phyloP scores from a whole-genome alignment of 2,113 vertebrate species.

The Leptobrachium ailaonicum region DNA sequence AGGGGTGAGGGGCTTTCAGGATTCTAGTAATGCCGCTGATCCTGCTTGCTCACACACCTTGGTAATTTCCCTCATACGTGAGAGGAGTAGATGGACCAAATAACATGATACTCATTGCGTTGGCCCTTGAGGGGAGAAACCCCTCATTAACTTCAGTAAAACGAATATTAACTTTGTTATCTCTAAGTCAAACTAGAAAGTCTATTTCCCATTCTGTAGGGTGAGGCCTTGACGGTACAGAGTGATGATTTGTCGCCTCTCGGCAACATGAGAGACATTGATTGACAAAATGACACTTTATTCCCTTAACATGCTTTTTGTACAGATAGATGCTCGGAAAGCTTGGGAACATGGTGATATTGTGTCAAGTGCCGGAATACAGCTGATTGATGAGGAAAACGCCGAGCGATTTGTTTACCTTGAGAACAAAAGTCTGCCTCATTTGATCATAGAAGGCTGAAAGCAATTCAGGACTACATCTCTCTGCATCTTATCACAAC shows the following conservation, averaged over 20 bases:
- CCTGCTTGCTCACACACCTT: too few relatives aligned
- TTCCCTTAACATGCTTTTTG: neutral
- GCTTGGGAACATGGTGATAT: constrained; percentile 28
- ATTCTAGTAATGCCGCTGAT: too few relatives aligned
- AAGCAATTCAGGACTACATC: neutral
- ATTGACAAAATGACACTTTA: constrained; percentile 36
- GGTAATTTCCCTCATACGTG: too few relatives aligned
- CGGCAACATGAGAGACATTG: constrained; percentile 2
- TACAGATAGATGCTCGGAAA: neutral
- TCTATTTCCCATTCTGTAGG: constrained; percentile 7
- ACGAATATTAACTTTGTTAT: too few relatives aligned
- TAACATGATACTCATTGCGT: too few relatives aligned
- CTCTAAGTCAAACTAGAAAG: neutral
- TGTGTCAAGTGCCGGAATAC: constrained; percentile 25
- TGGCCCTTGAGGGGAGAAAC: too few relatives aligned
- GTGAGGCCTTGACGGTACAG: constrained; percentile 14
- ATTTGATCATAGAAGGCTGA: constrained; percentile 2
- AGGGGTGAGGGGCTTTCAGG: too few relatives aligned
- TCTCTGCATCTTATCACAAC: neutral
- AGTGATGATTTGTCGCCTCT: constrained; percentile 23
- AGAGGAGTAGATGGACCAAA: too few relatives aligned
- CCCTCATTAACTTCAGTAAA: too few relatives aligned
- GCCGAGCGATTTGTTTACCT: constrained; percentile 29
- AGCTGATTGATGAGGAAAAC: constrained; percentile 28
- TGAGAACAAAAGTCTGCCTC: constrained; percentile 25